Evolutionary conservation across 2,888 invertebrate genomes (phyloP).

Genomic region (Frankliniella intonsa): DNA sequence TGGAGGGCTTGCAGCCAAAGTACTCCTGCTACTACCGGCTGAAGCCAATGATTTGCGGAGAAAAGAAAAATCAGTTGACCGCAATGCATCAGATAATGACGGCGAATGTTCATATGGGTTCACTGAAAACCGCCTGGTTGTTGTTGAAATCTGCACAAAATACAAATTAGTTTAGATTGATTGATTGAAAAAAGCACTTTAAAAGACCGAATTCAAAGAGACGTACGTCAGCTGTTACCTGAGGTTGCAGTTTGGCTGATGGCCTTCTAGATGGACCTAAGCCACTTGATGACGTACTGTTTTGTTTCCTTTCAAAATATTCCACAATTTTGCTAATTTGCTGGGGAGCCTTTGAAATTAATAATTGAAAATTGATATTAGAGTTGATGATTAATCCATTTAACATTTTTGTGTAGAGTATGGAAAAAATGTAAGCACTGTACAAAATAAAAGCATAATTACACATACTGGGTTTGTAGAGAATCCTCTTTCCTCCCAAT

Average conservation of each 20-base stretch:
- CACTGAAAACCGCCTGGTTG: not conserved
- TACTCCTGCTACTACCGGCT: not conserved
- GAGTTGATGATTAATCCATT: not conserved
- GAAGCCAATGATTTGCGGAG: slow-evolving; percentile 37
- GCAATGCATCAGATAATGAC: slow-evolving; percentile 34
- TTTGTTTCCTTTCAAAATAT: slow-evolving; percentile 73
- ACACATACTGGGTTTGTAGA: slow-evolving; percentile 40
- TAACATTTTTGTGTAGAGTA: not conserved
- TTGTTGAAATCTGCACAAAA: not conserved
- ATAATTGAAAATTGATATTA: not conserved
- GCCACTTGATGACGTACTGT: slow-evolving; percentile 37
- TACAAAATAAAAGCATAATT: not conserved
- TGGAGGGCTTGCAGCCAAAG: not conserved
- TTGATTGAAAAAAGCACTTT: not conserved
- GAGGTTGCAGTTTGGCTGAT: slow-evolving; percentile 1
- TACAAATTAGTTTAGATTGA: not conserved
- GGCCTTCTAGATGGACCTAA: not conserved
- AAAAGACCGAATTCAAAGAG: not conserved
- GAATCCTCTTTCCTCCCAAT: slow-evolving; percentile 58
- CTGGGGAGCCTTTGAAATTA: slow-evolving; percentile 53
- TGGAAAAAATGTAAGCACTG: not conserved
- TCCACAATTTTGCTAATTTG: slow-evolving; percentile 81
- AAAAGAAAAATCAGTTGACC: slow-evolving; percentile 39
- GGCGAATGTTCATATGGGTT: not conserved
- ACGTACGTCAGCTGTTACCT: not conserved